Base-by-base conservation (phyloP, 35 echinoderm and acorn worm genomes). In the Eucidaris tribuloides region DNA sequence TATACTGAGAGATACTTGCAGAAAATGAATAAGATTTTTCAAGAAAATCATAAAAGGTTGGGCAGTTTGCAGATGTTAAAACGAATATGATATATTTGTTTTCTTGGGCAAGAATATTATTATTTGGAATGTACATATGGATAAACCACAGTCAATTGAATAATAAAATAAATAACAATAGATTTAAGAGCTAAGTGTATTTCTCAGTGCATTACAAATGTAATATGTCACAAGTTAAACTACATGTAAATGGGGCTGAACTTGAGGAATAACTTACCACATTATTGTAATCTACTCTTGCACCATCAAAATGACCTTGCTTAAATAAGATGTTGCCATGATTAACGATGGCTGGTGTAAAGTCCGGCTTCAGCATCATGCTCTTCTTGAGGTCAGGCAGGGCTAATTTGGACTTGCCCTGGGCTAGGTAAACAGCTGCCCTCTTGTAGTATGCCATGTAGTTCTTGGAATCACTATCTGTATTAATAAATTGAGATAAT, bases 371-470 rank as follows among this genome's bases (percentile, higher is more conserved):
- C n/a, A 97, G 81, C 14, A 52, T 87, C 45, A 92, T 97, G 35
- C 90, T 89, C 36, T 93, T 93, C 50, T 93, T 82, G 0, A 97
- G 63, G 42, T 97, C 94, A 32, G 94, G 90, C 37, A 97, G 42
- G 33, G 94, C 94, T 29, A 83, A 63, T 46, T 97, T 97, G 2
- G 90, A 92, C 64, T 84, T 92, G 2, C 94, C 94, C 46, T 89
- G 56, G 38, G 94, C 94, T 0, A 97, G 68, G 82, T 92, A 97
- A 0, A 92, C 91, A 31, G 94, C 92, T 0, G 94, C 94, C 46
- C 94, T 81, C 61, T 89, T 93, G 86, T 89, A 97, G 82, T 92
- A 97, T n/a, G 86, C 90, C 90, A 92, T 92, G 82, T 86, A 97
- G 57, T 84, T 93, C 2, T 91, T 34, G 17, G 85, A 78, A 39